Percentiles rank a stretch among this genome's conserved stretches.
These are phyloP conservation scores for Vulpes ferrilata DNA, from an alignment of 2,113 vertebrate genomes.

Conservation along the genomic window DNA sequence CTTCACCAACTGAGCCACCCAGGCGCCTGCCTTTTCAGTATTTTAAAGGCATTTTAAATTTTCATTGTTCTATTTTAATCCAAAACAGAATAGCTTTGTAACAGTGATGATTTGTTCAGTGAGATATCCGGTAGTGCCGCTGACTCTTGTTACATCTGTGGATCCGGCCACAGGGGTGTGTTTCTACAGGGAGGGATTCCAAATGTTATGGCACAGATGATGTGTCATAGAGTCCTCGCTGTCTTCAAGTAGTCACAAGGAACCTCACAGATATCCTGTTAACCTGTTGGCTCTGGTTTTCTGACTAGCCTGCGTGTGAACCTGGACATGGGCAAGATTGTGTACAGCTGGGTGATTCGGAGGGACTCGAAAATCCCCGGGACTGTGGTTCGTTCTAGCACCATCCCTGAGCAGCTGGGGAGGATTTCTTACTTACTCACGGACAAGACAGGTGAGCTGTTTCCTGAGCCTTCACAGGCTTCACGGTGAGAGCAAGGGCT, in stretches of 20 bases:
- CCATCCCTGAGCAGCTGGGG: constrained; percentile 97
- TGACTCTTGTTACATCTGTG: accelerated
- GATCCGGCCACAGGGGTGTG: accelerated
- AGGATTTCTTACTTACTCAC: constrained; percentile 98
- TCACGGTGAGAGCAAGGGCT: accelerated
- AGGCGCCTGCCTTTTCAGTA: background rate
- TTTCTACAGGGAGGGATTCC: background rate
- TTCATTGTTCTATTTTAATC: background rate
- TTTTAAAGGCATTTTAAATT: background rate
- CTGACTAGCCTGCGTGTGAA: constrained; percentile 94
- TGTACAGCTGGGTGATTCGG: constrained; percentile 99
- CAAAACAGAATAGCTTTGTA: accelerated
- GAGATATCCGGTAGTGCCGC: accelerated
- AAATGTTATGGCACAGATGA: accelerated
- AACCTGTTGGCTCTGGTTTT: background rate
- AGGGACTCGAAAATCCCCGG: constrained; percentile 97
- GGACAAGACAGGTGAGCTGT: constrained; percentile 95
- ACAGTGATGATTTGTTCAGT: accelerated
- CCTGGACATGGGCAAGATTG: constrained; percentile 99
- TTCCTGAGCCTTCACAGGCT: background rate
- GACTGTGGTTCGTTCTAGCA: constrained; percentile 97
- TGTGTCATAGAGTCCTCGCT: accelerated
- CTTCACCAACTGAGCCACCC: background rate
- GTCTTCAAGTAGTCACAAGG: accelerated
- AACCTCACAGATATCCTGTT: accelerated